These are phyloP conservation scores for Hemicentrotus pulcherrimus DNA, from an alignment of 35 echinoderm and acorn worm species.

Conservation along the genomic window DNA sequence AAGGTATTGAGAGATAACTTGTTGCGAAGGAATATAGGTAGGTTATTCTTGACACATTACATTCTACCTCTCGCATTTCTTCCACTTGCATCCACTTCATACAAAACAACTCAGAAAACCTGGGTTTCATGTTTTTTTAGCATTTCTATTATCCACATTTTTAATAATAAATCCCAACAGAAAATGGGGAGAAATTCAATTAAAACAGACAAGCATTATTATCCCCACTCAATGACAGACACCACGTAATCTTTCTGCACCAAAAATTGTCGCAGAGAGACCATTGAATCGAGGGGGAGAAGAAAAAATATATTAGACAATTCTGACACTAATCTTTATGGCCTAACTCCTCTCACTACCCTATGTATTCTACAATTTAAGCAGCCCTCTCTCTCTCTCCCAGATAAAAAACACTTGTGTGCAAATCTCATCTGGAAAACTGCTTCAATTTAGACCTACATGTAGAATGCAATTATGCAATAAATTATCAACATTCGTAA, in stretches of 20 bases:
- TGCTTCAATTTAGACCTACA: not conserved
- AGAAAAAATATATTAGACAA: conserved; percentile 21
- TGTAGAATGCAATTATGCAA: not conserved
- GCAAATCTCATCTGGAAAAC: not conserved
- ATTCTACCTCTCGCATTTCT: too few species aligned
- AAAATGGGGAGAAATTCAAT: conserved; percentile 41
- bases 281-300: not conserved
- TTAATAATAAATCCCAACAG: conserved; percentile 47
- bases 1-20: too few species aligned
- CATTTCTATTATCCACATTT: conserved; percentile 46
- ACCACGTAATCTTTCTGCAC: not conserved
- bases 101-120: not conserved
- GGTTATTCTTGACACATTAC: too few species aligned
- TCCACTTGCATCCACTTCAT: not conserved
- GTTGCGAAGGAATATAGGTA: too few species aligned
- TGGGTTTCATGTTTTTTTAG: conserved; percentile 30
- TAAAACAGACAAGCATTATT: conserved; percentile 40
- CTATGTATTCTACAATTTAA: not conserved
- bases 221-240: conserved; percentile 9
- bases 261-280: not conserved
- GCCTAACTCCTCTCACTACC: not conserved
- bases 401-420: not conserved
- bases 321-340: not conserved
- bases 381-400: not conserved
- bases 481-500: not conserved